These are phyloP conservation scores for Aleadryas rufinucha DNA, from an alignment of 2,113 vertebrate genomes.

Conservation along the genomic window DNA sequence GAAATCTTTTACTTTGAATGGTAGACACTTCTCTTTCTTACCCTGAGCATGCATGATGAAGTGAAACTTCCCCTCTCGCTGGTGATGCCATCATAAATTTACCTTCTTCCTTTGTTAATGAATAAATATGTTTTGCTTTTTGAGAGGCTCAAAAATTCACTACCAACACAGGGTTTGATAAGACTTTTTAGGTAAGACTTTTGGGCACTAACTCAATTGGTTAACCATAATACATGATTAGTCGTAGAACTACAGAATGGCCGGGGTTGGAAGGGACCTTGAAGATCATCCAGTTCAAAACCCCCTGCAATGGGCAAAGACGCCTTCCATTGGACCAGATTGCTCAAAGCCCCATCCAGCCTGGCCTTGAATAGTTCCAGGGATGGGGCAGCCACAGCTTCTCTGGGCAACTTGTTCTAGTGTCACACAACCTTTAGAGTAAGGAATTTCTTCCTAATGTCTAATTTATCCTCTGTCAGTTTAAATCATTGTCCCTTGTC, in stretches of 20 bases:
- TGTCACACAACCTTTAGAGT: not conserved
- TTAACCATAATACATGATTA: not conserved
- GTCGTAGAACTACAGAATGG: not conserved
- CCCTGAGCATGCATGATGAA: not conserved
- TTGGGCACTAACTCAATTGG: not conserved
- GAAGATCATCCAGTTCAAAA: not conserved
- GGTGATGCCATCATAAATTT: not conserved
- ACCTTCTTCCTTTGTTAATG: not conserved
- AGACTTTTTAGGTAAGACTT: not conserved
- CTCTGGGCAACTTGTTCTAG: not conserved
- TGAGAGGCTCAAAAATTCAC: not conserved
- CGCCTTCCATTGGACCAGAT: not conserved
- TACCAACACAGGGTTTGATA: not conserved
- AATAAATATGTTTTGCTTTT: not conserved
- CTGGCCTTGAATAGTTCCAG: not conserved
- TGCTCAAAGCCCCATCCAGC: not conserved
- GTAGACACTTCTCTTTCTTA: not conserved
- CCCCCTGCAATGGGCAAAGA: not conserved
- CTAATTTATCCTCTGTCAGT: not conserved
- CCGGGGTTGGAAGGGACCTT: not conserved
- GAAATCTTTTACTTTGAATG: not conserved
- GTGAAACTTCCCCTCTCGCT: not conserved
- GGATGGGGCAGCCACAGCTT: rapidly evolving
- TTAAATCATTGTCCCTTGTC: not conserved
- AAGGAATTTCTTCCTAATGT: not conserved